Base-by-base conservation (phyloP, 2,113 vertebrate species). In the Datnioides undecimradiatus region DNA sequence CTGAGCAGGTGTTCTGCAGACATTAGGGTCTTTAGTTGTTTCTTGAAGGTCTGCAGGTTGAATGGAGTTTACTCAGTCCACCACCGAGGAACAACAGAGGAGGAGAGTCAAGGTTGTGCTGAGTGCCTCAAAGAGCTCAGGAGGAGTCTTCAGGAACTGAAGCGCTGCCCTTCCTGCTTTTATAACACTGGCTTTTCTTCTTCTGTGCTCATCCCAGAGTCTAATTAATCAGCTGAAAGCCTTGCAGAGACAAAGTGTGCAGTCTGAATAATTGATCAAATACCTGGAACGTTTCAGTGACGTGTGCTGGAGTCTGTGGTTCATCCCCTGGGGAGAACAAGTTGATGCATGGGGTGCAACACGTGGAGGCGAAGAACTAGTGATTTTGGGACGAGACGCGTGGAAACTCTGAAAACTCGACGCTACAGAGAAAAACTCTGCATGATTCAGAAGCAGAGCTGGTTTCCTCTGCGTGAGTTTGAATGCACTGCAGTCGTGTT, bases 141-240 rank as follows among this genome's bases (percentile, higher is more conserved):
- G 49, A 58, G 34, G 34, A 64, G 4, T 36, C 36, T 36, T 46
- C 38, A 54, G 40, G 33, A 17, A 31, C 11, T 34, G 34, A 55
- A 21, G 11, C n/a, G 25, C 45, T 73, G 25, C 33, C 33, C 2
- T 0, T 40, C n/a, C 13, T 71, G 16, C 19, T 59, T 41, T 19
- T 8, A 21, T 23, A 13, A 41, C 34, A 64, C 45, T 40, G n/a
- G n/a, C 40, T 66, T 17, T 63, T 73, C n/a, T 5, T 27, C 9
- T 40, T 40, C n/a, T 40, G 25, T 23, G 31, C 55, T 25, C 9
- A 34, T 51, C 34, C 1, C 46, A 19, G n/a, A 51, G 49, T 77
- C 51, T 65, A 78, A 80, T 84, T 66, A 87, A 70, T 73, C 63
- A 46, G 16, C 81, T 71, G 31, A 80, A 87, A 80, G 85, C 76